Evolutionary conservation across 2,797 vertebrate genomes (phyloP).

Genomic region (Luscinia megarhynchos): DNA sequence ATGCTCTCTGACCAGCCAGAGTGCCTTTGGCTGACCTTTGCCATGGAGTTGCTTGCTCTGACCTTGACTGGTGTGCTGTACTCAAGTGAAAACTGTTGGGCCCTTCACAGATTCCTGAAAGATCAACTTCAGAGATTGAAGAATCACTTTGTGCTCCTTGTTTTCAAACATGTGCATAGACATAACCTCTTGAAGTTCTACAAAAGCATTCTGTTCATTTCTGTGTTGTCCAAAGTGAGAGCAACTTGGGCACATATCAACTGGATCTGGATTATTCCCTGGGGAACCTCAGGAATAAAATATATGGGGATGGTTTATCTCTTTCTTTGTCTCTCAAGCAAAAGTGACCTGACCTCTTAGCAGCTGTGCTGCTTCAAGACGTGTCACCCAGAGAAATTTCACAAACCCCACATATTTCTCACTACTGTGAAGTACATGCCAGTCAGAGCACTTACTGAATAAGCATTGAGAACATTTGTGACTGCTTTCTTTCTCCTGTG

Average conservation of each 20-base stretch:
- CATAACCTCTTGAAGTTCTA: background rate
- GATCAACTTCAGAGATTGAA: background rate
- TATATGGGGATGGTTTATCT: background rate
- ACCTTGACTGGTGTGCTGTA: constrained; percentile 11
- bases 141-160: background rate
- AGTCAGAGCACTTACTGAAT: background rate
- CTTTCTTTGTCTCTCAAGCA: background rate
- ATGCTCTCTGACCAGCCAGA: background rate
- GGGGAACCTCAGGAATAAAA: background rate
- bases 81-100: background rate
- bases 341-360: background rate
- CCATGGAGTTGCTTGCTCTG: background rate
- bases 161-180: background rate
- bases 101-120: background rate
- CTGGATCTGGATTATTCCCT: constrained; percentile 2
- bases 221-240: background rate
- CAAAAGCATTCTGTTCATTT: background rate
- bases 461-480: background rate
- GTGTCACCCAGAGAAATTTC: background rate
- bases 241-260: background rate
- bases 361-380: background rate
- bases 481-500: background rate
- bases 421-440: background rate
- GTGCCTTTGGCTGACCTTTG: constrained; percentile 46
- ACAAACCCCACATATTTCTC: background rate